Conservation (phyloP, 2,888 invertebrate species). For the Liodrosophila aerea region DNA sequence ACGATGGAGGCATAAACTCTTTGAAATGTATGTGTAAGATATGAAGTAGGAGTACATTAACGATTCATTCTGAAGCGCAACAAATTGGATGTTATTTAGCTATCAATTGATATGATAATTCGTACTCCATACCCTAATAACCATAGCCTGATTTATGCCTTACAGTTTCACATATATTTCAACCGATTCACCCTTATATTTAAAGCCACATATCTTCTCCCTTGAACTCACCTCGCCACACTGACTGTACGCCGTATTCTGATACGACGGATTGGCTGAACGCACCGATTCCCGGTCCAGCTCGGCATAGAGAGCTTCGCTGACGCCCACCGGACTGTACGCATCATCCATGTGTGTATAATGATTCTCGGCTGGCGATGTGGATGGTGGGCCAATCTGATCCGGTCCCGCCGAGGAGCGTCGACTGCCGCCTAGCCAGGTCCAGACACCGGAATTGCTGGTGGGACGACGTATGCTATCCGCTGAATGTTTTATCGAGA, state of each 20-base stretch:
- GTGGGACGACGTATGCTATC: constrained; percentile 83
- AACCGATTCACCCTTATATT: too few species aligned
- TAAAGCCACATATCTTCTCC: too few species aligned
- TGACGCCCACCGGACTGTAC: constrained; percentile 84
- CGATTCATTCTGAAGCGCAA: too few species aligned
- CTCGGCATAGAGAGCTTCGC: constrained; percentile 88
- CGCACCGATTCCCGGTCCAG: constrained; percentile 85
- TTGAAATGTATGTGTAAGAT: too few species aligned
- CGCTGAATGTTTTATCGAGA: constrained; percentile 82
- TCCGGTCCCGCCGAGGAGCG: constrained; percentile 82
- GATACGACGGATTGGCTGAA: constrained; percentile 86
- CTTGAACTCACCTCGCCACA: constrained; percentile 81
- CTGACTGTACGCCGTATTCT: constrained; percentile 87
- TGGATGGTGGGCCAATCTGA: constrained; percentile 83
- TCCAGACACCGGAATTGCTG: constrained; percentile 82
- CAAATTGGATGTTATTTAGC: too few species aligned
- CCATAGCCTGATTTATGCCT: too few species aligned
- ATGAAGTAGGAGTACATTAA: too few species aligned
- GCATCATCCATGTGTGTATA: constrained; percentile 88
- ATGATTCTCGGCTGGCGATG: constrained; percentile 86
- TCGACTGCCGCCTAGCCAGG: constrained; percentile 81
- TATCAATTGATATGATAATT: too few species aligned
- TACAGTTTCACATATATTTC: too few species aligned
- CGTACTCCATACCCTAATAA: too few species aligned
- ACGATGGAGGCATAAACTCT: too few species aligned